Evolutionary conservation across 2,797 vertebrate genomes (phyloP), one percentile per base, ranked within the genome.

Genomic region (Limnodromus scolopaceus): DNA sequence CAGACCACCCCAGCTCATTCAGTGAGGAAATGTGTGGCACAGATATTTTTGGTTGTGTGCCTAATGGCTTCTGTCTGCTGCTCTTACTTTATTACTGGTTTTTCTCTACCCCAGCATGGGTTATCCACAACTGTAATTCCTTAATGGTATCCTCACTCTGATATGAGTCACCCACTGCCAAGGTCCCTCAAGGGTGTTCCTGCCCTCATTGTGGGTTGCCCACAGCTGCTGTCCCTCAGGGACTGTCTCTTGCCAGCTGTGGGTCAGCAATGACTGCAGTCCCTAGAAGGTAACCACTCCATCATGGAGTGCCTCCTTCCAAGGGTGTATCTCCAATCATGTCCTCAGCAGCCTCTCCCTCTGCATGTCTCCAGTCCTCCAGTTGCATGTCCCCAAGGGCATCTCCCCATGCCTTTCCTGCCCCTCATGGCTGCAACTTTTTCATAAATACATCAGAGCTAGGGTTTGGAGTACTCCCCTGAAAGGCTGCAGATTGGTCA

Each of bases 311-410:
- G 9, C 16, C 30, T 64, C 14, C 30, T 82, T 87, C 45, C 28
- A 19, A 53, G 32, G 16, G 3, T 55, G 2, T 15, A 10, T 66
- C 57, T 66, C 36, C 46, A 77, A 16, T 38, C 13, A 3, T 13
- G 34, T 88, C 34, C 27, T 45, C 54, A 79, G 20, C n/a, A 76
- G 22, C 68, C 20, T 58, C 41, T 49, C 15, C 15, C 27, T 69
- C 60, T 84, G 25, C 11, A 0, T 41, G 23, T 66, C 36, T 71
- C 55, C 48, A 30, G 6, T 20, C 1, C 36, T 75, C 55, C 39
- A 27, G 7, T 20, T 0, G 0, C 10, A 9, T 3, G 12, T 57
- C 15, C 17, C 25, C 45, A 57, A 4, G 32, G 38, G 20, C 34
- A 69, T 24, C 10, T 89, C 41, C 27, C 51, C 4, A 0, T 12